phyloP scores from a whole-genome alignment of 2,113 vertebrate genomes.

The Pleuronectes platessa region DNA sequence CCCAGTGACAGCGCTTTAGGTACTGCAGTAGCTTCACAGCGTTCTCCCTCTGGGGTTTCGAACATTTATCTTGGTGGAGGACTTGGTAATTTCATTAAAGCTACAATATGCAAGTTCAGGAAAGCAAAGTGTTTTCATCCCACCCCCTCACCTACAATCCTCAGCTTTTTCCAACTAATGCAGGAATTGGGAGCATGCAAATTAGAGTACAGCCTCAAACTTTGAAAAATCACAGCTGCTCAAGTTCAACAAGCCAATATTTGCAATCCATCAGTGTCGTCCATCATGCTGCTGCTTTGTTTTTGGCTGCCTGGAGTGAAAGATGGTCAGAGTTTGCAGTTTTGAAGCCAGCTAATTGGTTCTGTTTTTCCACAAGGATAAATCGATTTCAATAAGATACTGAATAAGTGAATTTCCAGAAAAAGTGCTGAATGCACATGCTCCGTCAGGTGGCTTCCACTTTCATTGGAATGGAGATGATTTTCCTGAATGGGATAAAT shows the following conservation, averaged over 20 bases:
- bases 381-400: slow-evolving; percentile 45
- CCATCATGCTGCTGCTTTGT: slow-evolving; percentile 26
- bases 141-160: not conserved
- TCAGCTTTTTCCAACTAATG: not conserved
- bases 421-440: slow-evolving; percentile 17
- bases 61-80: not conserved
- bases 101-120: slow-evolving; percentile 3
- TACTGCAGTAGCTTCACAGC: slow-evolving; percentile 56
- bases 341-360: slow-evolving; percentile 35
- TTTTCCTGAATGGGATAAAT: slow-evolving; percentile 22
- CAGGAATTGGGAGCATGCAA: not conserved
- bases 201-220: slow-evolving; percentile 7
- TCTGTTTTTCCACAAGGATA: slow-evolving; percentile 32
- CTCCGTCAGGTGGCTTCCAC: slow-evolving; percentile 5
- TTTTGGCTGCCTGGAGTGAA: slow-evolving; percentile 31
- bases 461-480: slow-evolving; percentile 9
- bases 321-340: slow-evolving; percentile 27
- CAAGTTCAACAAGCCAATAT: slow-evolving; percentile 30
- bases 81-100: not conserved
- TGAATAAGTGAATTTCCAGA: slow-evolving; percentile 27
- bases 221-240: slow-evolving; percentile 25
- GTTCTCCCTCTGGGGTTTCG: not conserved
- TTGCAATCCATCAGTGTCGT: slow-evolving; percentile 37
- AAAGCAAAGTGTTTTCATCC: not conserved
- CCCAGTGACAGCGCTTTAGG: slow-evolving; percentile 88